A percentile compares a stretch with the other conserved stretches of the same genome.
Conservation (phyloP, 1,140 invertebrate species). For the Zaprionus lachaisei region DNA sequence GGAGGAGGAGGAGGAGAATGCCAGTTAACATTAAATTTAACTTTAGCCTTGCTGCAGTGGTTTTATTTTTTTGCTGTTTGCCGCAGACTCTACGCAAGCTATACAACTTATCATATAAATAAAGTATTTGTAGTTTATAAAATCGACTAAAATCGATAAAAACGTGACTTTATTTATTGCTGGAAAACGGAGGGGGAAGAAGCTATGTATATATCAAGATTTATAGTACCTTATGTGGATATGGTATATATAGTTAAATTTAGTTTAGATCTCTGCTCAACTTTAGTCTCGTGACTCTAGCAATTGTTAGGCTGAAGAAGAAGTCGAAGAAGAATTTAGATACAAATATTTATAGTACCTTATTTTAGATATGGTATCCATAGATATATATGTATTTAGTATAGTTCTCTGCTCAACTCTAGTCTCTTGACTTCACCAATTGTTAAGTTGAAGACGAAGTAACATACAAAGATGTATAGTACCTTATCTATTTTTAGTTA, state of each 20-base stretch:
- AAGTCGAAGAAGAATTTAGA: background rate
- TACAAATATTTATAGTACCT: background rate
- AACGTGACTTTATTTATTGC: background rate
- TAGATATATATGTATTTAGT: no score
- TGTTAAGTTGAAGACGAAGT: background rate
- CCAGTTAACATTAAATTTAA: conserved; percentile 46
- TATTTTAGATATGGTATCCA: no score
- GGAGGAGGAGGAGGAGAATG: conserved; percentile 10
- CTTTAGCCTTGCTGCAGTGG: conserved; percentile 47
- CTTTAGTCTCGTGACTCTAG: no score
- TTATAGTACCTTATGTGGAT: no score
- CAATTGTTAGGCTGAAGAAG: background rate
- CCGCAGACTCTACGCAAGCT: conserved; percentile 60
- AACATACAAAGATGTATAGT: background rate
- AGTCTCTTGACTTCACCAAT: no score
- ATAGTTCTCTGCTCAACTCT: no score
- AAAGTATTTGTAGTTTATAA: conserved; percentile 76
- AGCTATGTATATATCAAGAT: background rate
- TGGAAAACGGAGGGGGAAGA: background rate
- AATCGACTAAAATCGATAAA: conserved; percentile 17
- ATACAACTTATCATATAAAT: conserved; percentile 74
- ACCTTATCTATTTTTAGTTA: no score
- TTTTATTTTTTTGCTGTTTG: conserved; percentile 36
- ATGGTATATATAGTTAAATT: no score
- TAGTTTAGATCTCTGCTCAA: no score